A percentile compares a stretch with the other conserved stretches of the same genome.
Evolutionary conservation across 2,888 invertebrate genomes (phyloP).

Genomic region (Andrena chrysosceles): DNA sequence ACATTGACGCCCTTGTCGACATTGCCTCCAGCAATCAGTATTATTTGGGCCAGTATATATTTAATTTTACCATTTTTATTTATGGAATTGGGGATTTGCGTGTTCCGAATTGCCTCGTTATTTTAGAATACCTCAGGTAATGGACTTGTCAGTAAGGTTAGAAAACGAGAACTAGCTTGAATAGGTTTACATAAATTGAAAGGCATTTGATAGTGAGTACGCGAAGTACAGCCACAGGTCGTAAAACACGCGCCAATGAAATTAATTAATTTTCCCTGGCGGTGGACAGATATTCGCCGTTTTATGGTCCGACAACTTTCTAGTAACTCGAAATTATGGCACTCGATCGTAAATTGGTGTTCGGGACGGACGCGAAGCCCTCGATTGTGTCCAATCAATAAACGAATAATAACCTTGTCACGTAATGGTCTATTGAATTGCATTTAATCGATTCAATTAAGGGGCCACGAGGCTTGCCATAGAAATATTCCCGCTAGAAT

Average conservation of each 20-base stretch:
- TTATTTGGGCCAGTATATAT: too few relatives aligned
- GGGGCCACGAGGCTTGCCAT: neutral
- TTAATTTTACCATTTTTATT: too few relatives aligned
- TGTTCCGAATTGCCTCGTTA: too few relatives aligned
- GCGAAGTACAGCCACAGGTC: neutral
- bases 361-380: neutral
- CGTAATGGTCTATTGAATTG: slow-evolving; percentile 9
- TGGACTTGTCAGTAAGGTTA: neutral
- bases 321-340: neutral
- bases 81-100: too few relatives aligned
- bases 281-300: neutral
- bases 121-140: too few relatives aligned
- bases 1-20: too few relatives aligned
- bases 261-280: neutral
- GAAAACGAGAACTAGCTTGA: neutral
- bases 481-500: slow-evolving; percentile 1
- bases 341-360: neutral
- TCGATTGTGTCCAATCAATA: slow-evolving; percentile 5
- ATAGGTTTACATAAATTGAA: neutral
- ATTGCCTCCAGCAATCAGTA: too few relatives aligned
- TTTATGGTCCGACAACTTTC: neutral
- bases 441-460: neutral
- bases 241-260: neutral
- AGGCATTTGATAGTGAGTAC: neutral
- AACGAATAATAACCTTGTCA: slow-evolving; percentile 10